These are phyloP conservation scores for Oithona nana DNA, from an alignment of 2,888 invertebrate species.

Conservation along the genomic window DNA sequence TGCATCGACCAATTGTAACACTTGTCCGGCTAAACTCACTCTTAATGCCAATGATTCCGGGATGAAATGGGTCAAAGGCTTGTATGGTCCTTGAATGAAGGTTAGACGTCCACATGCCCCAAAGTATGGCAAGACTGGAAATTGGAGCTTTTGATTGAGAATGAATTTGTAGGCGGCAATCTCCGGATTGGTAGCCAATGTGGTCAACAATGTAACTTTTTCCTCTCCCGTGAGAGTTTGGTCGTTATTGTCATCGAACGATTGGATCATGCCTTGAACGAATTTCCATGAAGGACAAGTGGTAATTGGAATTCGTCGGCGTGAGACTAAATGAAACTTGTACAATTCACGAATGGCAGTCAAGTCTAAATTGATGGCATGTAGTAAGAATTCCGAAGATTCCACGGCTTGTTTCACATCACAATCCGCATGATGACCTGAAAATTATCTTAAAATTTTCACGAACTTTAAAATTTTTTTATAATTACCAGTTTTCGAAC, in stretches of 20 bases:
- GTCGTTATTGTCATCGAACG: not conserved
- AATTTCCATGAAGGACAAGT: not conserved
- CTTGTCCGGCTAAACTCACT: not conserved
- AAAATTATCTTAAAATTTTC: no score
- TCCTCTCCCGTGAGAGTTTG: not conserved
- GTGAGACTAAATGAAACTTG: not conserved
- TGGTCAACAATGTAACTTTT: not conserved
- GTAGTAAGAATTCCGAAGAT: not conserved
- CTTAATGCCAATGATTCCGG: not conserved
- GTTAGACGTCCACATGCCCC: not conserved
- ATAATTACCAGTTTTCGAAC: not conserved
- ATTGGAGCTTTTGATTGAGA: not conserved
- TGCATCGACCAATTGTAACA: not conserved
- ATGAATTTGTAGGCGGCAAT: slow-evolving; percentile 1
- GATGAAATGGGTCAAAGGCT: not conserved
- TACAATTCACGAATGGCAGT: not conserved
- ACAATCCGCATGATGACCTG: no score
- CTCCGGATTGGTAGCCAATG: not conserved
- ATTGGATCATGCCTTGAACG: not conserved
- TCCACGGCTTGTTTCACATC: not conserved
- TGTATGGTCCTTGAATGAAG: not conserved
- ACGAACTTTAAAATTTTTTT: no score
- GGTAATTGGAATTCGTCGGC: not conserved
- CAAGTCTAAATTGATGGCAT: not conserved
- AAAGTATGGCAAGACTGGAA: not conserved